Conservation (phyloP, 2,113 vertebrate genomes). For the Naja naja region DNA sequence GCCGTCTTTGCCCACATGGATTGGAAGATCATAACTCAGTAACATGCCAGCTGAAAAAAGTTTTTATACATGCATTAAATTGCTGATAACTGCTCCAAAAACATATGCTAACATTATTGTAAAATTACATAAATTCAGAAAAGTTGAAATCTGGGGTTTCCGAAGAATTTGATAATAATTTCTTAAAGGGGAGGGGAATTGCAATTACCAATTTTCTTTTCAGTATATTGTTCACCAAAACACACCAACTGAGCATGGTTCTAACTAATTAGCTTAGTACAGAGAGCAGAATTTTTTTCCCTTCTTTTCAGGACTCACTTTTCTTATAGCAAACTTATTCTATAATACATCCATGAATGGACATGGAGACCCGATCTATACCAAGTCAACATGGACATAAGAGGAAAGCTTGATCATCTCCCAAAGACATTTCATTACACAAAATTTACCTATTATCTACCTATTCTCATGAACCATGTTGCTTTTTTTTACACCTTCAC, state of each 20-base stretch:
- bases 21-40: slow-evolving; percentile 84
- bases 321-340: background rate
- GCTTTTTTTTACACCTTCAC: background rate
- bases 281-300: background rate
- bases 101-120: background rate
- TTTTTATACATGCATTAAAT: background rate
- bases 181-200: background rate
- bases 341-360: background rate
- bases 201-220: background rate
- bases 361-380: background rate
- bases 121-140: background rate
- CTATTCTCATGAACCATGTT: background rate
- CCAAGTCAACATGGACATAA: background rate
- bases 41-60: slow-evolving; percentile 81
- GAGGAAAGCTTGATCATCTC: background rate
- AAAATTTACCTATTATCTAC: background rate
- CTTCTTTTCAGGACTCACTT: background rate
- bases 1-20: slow-evolving; percentile 85
- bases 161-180: background rate
- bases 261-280: background rate
- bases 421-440: background rate
- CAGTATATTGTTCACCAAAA: background rate
- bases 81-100: background rate
- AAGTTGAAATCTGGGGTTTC: background rate
- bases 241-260: background rate